These are phyloP conservation scores for Octodonta nipae DNA, from an alignment of 2,888 invertebrate species.

Conservation along the genomic window DNA sequence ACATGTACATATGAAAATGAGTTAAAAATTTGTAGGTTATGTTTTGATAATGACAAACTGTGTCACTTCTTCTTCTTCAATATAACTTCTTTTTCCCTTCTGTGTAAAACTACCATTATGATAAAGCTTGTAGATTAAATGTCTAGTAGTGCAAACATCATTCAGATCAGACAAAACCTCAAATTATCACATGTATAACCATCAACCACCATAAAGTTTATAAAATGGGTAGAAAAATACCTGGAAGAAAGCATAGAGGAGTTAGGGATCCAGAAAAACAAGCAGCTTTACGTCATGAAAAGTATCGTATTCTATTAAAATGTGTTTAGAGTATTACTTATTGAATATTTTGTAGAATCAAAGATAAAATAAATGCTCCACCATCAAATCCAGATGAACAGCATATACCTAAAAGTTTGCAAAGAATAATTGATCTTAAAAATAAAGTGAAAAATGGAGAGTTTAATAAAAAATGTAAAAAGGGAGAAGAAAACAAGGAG, in stretches of 20 bases:
- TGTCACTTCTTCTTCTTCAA: no score
- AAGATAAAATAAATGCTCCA: conserved; percentile 61
- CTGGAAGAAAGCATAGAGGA: conserved; percentile 65
- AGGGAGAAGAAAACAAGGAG: conserved; percentile 8
- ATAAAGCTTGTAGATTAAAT: no score
- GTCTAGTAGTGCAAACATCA: no score
- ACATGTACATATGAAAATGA: no score
- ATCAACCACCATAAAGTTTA: no score
- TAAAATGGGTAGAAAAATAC: conserved; percentile 65
- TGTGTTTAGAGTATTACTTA: neutral
- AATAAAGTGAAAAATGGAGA: conserved; percentile 37
- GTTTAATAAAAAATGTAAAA: conserved; percentile 13
- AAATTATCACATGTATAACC: no score
- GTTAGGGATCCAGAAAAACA: conserved; percentile 66
- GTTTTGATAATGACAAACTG: no score
- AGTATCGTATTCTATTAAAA: conserved; percentile 36
- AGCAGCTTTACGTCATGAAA: conserved; percentile 45
- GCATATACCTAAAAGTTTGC: conserved; percentile 58
- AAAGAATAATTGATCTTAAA: conserved; percentile 47
- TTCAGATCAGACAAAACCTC: no score
- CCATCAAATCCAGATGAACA: conserved; percentile 58
- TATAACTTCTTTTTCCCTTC: no score
- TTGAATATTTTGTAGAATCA: conserved; percentile 43
- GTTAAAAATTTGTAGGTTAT: no score
- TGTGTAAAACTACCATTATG: no score